Evolutionary conservation across 2,888 invertebrate species (phyloP), one percentile per base, ranked within the genome.

Genomic region (Cosmia pyralina): DNA sequence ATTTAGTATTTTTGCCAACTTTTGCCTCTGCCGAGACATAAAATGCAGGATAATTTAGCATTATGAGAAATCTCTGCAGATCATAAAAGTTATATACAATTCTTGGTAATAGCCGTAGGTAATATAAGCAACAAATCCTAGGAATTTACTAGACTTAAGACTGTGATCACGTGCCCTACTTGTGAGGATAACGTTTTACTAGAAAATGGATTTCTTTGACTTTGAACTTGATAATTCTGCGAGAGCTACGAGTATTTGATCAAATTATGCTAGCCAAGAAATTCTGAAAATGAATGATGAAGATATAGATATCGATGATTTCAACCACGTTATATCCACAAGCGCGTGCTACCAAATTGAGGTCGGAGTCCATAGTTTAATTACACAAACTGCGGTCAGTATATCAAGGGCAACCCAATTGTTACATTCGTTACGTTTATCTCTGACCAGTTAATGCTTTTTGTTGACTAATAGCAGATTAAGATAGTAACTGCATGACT

Each of bases 401-500:
- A 52, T 75, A 74, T 73, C 81, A 82, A 83, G 81, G 76, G 59
- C 76, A 76, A 22, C 69, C 52, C 17, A 80, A 83, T 83, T 75
- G 59, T 59, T 64, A 75, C 69, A 81, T 73, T 78, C 19, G 41
- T 72, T 71, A 57, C 28, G 57, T 70, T 68, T 71, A 76, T 80
- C 69, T 81, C 62, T 68, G 41, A 59, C 60, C n/a, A 38, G 34
- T 71, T 73, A 72, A 77, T 80, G 13, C 22, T 67, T 57, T 60
- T 52, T 65, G 67, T 52, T 79, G 67, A 69, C 60, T 71, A 65
- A 82, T 62, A 58, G 28, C n/a, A 46, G 65, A 60, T 65, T 69
- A 52, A 68, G 77, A 67, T 64, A 70, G n/a, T 8, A 53, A n/a
- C 59, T 77, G 19, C 50, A 64, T 53, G 62, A 55, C 44, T 52